phyloP scores from a whole-genome alignment of 1,140 invertebrate genomes.

The Oedothorax gibbosus region DNA sequence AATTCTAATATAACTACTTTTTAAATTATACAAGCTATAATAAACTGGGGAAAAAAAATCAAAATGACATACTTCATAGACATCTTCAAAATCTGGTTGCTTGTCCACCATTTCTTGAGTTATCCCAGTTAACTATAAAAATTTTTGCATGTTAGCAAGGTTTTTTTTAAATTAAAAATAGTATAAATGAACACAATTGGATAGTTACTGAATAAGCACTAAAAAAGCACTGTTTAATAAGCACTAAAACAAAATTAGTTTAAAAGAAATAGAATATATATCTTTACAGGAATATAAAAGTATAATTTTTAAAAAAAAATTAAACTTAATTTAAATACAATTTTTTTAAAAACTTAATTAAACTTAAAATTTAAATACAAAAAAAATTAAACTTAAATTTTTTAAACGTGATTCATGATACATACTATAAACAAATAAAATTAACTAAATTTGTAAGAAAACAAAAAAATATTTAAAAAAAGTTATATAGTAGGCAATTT shows the following conservation, averaged over 20 bases:
- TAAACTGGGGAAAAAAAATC: slow-evolving; percentile 6
- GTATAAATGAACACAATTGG: background rate
- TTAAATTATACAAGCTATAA: background rate
- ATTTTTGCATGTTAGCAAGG: background rate
- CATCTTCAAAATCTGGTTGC: slow-evolving; percentile 66
- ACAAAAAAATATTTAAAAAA: background rate
- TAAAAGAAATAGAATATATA: too few species aligned
- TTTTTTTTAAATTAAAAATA: background rate
- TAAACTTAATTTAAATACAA: too few species aligned
- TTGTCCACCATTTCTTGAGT: slow-evolving; percentile 71
- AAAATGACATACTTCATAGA: slow-evolving; percentile 64
- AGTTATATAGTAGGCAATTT: background rate
- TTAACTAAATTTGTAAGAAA: background rate
- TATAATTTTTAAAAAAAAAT: too few species aligned
- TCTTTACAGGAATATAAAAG: too few species aligned
- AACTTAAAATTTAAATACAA: background rate
- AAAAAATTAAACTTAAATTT: background rate
- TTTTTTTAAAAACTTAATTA: too few species aligned
- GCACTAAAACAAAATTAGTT: too few species aligned
- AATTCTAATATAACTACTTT: background rate
- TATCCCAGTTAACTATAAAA: slow-evolving; percentile 68
- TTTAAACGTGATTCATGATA: background rate
- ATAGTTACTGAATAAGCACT: too few species aligned
- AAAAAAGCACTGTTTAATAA: too few species aligned
- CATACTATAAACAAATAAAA: slow-evolving; percentile 2